Evolutionary conservation across 2,797 vertebrate species (phyloP), one percentile per base, ranked within the genome.

Genomic region (Dromococcyx pavoninus): DNA sequence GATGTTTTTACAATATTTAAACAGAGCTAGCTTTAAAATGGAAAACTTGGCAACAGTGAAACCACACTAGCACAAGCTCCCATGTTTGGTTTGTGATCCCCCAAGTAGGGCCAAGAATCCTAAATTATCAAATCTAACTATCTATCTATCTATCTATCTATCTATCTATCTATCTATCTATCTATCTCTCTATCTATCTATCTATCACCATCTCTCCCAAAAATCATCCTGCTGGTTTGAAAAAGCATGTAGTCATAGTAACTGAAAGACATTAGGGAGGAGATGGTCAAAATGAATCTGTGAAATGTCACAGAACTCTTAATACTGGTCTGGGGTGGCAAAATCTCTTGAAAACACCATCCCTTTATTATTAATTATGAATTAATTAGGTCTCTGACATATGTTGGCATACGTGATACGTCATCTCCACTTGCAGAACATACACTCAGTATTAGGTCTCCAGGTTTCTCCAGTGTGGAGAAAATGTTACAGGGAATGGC

Each of bases 331-430:
- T n/a, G n/a, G n/a, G n/a, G 13, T 39, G 12, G 13, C 57, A 64
- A 70, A 75, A 30, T 1, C 27, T 43, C 24, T 62, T 65, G 37
- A 70, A 53, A 65, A 41, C 16, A 28, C 4, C 4, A 75, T 39
- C 28, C 5, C 7, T 41, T 76, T 25, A 10, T 8, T 39, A 51
- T 70, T 51, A 46, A 81, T 64, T 71, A 71, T 30, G 44, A 71
- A 51, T 65, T 33, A 58, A 60, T 53, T 51, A 76, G 27, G 13
- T 50, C 27, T 50, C n/a, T 43, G 18, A 17, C 22, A 35, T 54
- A 50, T 10, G 11, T 14, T 54, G 16, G 35, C 41, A 7, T 37
- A 41, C 28, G 5, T 21, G 44, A 43, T 11, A 37, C 0, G 0
- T 61, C 37, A 44, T 50, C 50, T 37, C 30, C 28, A 51, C 21